Conservation (phyloP, 2,888 invertebrate species). For the Sesia apiformis region DNA sequence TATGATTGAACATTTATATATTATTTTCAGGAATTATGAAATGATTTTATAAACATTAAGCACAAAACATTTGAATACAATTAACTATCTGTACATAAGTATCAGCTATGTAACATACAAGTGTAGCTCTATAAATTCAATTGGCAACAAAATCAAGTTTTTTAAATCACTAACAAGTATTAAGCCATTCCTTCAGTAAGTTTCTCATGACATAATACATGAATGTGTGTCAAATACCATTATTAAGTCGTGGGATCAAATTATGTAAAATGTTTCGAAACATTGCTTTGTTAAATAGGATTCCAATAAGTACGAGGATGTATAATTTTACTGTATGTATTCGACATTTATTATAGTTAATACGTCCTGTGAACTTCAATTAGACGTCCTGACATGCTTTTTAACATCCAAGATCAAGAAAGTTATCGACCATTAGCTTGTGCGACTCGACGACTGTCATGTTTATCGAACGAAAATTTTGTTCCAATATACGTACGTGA, state of each 20-base stretch:
- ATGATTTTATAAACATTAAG: no score
- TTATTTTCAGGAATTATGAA: no score
- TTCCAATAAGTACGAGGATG: background rate
- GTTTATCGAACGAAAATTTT: slow-evolving; percentile 12
- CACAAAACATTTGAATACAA: no score
- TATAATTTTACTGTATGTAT: background rate
- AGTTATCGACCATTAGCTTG: slow-evolving; percentile 39
- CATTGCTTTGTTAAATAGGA: background rate
- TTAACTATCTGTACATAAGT: no score
- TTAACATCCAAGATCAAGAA: slow-evolving; percentile 23
- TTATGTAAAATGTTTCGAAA: slow-evolving; percentile 16
- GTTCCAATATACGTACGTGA: slow-evolving; percentile 1
- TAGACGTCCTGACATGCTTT: slow-evolving; percentile 16
- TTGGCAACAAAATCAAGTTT: no score
- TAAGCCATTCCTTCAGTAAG: background rate
- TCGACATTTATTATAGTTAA: background rate
- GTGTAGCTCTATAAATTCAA: no score
- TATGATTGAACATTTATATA: no score
- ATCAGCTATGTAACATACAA: no score
- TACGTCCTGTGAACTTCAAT: slow-evolving; percentile 15
- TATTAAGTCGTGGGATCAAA: slow-evolving; percentile 15
- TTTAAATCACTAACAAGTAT: no score
- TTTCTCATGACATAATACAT: slow-evolving; percentile 46
- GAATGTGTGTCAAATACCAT: slow-evolving; percentile 39
- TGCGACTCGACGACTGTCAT: slow-evolving; percentile 14